A percentile compares a stretch with the other conserved stretches of the same genome.
Conservation (phyloP, 2,888 invertebrate species). For the Orthosia gothica region DNA sequence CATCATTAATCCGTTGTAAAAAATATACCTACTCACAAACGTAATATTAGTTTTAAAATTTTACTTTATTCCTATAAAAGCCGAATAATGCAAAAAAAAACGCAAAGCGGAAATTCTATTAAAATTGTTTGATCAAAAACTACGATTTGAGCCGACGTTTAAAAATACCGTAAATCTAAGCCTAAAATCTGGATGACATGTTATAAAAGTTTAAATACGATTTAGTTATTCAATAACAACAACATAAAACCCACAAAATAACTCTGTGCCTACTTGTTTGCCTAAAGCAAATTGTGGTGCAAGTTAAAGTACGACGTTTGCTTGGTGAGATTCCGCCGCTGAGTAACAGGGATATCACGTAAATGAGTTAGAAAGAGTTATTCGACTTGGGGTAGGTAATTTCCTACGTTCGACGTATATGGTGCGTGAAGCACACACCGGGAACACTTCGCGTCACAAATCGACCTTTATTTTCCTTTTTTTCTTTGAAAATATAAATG, state of each 20-base stretch:
- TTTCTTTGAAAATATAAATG: slow-evolving; percentile 55
- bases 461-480: slow-evolving; percentile 58
- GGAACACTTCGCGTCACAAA: slow-evolving; percentile 64
- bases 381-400: slow-evolving; percentile 72
- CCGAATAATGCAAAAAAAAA: not conserved
- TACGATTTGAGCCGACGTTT: not conserved
- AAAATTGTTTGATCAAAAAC: not conserved
- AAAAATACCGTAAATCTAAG: slow-evolving; percentile 11
- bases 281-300: slow-evolving; percentile 35
- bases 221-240: not conserved
- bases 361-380: slow-evolving; percentile 81
- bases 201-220: slow-evolving; percentile 1
- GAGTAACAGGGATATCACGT: slow-evolving; percentile 74
- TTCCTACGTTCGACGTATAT: slow-evolving; percentile 72
- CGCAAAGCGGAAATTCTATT: not conserved
- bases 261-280: slow-evolving; percentile 34
- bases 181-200: not conserved
- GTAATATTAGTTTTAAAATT: not conserved
- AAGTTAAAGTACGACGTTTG: slow-evolving; percentile 67
- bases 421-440: slow-evolving; percentile 71
- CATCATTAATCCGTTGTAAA: too few species aligned
- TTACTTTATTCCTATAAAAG: not conserved
- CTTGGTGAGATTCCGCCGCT: slow-evolving; percentile 72
- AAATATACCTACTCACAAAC: too few species aligned
- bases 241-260: not conserved